Evolutionary conservation across 1,140 invertebrate genomes (phyloP), one percentile per base, ranked within the genome.

Genomic region (Rhizoglyphus robini): DNA sequence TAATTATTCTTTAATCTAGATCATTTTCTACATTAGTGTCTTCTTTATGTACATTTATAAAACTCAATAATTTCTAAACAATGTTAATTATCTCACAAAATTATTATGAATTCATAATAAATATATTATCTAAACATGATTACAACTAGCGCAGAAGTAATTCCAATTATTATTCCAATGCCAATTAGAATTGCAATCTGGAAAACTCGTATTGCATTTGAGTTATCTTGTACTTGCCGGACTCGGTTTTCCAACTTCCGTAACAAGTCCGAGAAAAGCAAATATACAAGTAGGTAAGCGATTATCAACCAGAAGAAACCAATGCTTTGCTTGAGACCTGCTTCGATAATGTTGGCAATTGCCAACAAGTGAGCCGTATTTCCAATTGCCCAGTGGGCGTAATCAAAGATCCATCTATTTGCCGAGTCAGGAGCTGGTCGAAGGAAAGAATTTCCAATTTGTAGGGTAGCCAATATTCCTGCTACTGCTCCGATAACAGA

Each of bases 341-440:
- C 1, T 11, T 29, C 36, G 15, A 60, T 3, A 2, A 60, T 60
- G 29, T 60, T 60, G 32, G 13, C 29, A 15, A 60, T n/a, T 60
- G 61, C 61, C 15, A 63, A 34, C 5, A 46, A 3, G 18, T 63
- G 61, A 27, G 61, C 61, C 8, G 32, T 18, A 13, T 61, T 63
- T 15, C 61, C 61, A 18, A 46, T 47, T 20, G 47, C 13, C 61
- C 61, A 63, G 32, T 63, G 61, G n/a, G 15, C 36, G 20, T 47
- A 63, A 31, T 63, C 32, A 20, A 49, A 63, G 32, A 63, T 49
- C 2, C 48, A 60, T 29, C 61, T 18, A 63, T 63, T 31, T 18
- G 25, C 25, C 1, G 61, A 46, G 13, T 47, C 8, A 49, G 48
- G 48, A 25, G 30, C 2, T 30, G 61, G 61, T 49, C 32, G 15